Evolutionary conservation across 2,113 vertebrate genomes (phyloP).

Genomic region (Cyanoliseus patagonus): DNA sequence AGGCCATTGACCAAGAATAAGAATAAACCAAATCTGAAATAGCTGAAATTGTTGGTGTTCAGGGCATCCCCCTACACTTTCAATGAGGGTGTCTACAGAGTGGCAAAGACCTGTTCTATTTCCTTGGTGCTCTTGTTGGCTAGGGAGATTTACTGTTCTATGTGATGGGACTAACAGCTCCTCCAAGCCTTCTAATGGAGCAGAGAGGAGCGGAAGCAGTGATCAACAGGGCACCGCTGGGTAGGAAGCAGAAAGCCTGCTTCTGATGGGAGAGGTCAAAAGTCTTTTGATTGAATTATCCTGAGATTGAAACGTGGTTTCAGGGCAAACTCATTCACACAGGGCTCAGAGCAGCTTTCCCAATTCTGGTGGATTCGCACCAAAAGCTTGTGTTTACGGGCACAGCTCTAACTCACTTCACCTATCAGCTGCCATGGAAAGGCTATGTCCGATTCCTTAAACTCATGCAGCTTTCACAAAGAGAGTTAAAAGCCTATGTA

Average conservation of each 20-base stretch:
- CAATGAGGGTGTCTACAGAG: not conserved
- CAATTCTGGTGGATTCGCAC: not conserved
- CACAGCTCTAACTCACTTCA: not conserved
- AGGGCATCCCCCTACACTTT: not conserved
- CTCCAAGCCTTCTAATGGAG: not conserved
- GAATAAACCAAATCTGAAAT: not conserved
- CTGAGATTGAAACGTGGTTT: not conserved
- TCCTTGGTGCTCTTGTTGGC: fast-evolving
- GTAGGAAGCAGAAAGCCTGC: not conserved
- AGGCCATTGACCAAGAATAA: not conserved
- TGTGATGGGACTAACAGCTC: not conserved
- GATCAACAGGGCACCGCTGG: not conserved
- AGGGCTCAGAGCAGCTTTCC: not conserved
- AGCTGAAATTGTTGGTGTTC: not conserved
- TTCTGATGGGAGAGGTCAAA: not conserved
- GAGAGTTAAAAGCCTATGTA: not conserved
- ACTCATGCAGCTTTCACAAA: not conserved
- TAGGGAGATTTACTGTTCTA: not conserved
- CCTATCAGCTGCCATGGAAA: not conserved
- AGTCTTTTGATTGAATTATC: not conserved
- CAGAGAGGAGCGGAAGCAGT: not conserved
- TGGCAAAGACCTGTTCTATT: not conserved
- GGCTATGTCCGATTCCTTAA: not conserved
- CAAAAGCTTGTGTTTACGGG: not conserved
- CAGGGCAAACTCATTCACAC: not conserved